These are phyloP conservation scores for Dicerorhinus sumatrensis DNA, from an alignment of 2,113 vertebrate genomes.

Conservation along the genomic window DNA sequence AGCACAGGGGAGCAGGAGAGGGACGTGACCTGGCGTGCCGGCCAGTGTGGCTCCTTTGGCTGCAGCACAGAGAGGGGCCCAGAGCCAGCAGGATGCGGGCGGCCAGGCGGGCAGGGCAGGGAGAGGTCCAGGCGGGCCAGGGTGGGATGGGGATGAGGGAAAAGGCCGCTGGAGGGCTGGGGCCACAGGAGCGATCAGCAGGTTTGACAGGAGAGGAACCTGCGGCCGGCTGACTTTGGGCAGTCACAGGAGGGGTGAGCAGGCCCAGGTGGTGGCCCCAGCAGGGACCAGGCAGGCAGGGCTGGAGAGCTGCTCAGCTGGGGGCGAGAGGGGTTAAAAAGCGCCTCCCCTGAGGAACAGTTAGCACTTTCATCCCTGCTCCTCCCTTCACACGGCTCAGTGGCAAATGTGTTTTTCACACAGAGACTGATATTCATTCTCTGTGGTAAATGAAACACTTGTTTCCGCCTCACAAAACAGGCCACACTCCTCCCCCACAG, in stretches of 20 bases:
- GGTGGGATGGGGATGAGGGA: too few relatives aligned
- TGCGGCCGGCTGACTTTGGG: neutral
- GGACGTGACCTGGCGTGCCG: fast-evolving
- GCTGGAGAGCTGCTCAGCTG: neutral
- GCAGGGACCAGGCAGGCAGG: neutral
- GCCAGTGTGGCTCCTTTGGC: neutral
- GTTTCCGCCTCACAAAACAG: neutral
- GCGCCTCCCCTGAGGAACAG: neutral
- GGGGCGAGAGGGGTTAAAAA: too few relatives aligned
- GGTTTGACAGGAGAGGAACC: neutral
- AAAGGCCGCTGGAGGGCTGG: neutral
- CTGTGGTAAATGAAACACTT: neutral
- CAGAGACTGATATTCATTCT: constrained; percentile 19
- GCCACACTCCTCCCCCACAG: neutral
- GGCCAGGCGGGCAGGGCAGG: too few relatives aligned
- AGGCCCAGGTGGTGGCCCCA: fast-evolving
- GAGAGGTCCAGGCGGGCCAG: neutral
- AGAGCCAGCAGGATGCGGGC: neutral
- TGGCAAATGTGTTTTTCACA: neutral
- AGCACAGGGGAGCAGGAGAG: neutral
- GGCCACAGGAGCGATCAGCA: fast-evolving
- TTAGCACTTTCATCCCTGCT: neutral
- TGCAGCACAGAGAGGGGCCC: neutral
- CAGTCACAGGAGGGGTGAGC: neutral
- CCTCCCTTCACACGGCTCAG: neutral